Conservation (phyloP, 2,888 invertebrate species). For the Tupiocoris notatus region DNA sequence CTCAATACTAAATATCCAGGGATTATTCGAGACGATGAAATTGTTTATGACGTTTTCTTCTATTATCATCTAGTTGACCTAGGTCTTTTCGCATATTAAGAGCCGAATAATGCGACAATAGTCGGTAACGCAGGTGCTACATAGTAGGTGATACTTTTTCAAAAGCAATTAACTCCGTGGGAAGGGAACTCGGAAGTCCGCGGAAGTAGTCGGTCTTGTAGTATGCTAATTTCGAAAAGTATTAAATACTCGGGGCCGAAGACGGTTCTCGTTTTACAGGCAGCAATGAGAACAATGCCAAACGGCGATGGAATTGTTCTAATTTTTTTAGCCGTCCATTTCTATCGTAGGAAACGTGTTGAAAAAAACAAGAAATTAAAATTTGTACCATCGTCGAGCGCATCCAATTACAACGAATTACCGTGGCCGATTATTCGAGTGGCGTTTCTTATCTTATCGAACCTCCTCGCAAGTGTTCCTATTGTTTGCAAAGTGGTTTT, state of each 20-base stretch:
- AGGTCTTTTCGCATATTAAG: too few relatives aligned
- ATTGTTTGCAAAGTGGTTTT: conserved; percentile 29
- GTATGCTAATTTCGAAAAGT: conserved; percentile 29
- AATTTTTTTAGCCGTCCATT: too few relatives aligned
- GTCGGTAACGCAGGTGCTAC: conserved; percentile 27
- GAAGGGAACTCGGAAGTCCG: conserved; percentile 17
- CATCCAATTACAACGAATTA: conserved; percentile 33
- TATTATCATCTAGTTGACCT: too few relatives aligned
- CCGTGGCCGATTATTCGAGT: conserved; percentile 9
- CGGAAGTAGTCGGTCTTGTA: conserved; percentile 30
- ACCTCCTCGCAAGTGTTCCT: conserved; percentile 4
- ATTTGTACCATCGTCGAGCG: conserved; percentile 22
- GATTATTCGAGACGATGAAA: too few relatives aligned
- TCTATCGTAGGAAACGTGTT: background rate
- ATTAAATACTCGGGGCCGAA: conserved; percentile 23
- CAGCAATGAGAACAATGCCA: background rate
- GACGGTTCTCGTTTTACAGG: background rate
- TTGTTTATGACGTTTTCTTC: too few relatives aligned
- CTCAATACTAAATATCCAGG: too few relatives aligned
- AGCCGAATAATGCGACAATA: too few relatives aligned
- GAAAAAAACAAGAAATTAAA: conserved; percentile 28
- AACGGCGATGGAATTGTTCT: too few relatives aligned
- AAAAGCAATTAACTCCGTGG: conserved; percentile 35
- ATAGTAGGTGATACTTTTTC: background rate
- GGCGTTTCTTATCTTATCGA: conserved; percentile 20